These are phyloP conservation scores for Harlomillsia oculata DNA, from an alignment of 1,140 invertebrate genomes.

Conservation along the genomic window DNA sequence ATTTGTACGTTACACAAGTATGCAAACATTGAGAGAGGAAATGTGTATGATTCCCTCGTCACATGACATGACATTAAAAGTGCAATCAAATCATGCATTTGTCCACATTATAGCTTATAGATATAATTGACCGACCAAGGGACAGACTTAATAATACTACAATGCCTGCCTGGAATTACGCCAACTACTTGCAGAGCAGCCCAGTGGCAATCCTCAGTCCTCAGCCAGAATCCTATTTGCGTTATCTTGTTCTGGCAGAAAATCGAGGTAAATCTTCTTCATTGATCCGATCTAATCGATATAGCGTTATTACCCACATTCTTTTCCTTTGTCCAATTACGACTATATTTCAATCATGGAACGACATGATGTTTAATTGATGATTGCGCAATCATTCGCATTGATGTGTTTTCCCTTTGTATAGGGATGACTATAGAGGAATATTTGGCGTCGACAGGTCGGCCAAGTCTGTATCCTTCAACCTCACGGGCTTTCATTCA, in stretches of 20 bases:
- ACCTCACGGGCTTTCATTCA: slow-evolving; percentile 19
- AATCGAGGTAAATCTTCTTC: slow-evolving; percentile 16
- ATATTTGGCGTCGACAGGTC: slow-evolving; percentile 17
- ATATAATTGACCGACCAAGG: slow-evolving; percentile 28
- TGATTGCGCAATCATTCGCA: neutral
- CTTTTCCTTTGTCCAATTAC: neutral
- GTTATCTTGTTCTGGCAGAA: slow-evolving; percentile 21
- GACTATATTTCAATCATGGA: neutral
- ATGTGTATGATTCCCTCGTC: too few relatives aligned
- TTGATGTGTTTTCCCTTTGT: neutral
- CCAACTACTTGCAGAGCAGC: slow-evolving; percentile 22
- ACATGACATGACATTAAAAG: too few relatives aligned
- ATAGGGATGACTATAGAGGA: slow-evolving; percentile 19
- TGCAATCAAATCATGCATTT: too few relatives aligned
- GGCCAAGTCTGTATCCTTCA: slow-evolving; percentile 22
- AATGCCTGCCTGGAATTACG: slow-evolving; percentile 24
- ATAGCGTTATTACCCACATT: neutral
- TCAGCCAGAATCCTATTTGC: slow-evolving; percentile 20
- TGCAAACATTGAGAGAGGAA: too few relatives aligned
- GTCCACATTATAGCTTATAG: slow-evolving; percentile 24
- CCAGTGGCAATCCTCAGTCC: slow-evolving; percentile 25
- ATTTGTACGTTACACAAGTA: too few relatives aligned
- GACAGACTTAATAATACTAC: slow-evolving; percentile 16
- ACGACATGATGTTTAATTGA: neutral
- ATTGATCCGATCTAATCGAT: neutral